These are phyloP conservation scores for Noctua fimbriata DNA, from an alignment of 2,888 invertebrate species.

Conservation along the genomic window DNA sequence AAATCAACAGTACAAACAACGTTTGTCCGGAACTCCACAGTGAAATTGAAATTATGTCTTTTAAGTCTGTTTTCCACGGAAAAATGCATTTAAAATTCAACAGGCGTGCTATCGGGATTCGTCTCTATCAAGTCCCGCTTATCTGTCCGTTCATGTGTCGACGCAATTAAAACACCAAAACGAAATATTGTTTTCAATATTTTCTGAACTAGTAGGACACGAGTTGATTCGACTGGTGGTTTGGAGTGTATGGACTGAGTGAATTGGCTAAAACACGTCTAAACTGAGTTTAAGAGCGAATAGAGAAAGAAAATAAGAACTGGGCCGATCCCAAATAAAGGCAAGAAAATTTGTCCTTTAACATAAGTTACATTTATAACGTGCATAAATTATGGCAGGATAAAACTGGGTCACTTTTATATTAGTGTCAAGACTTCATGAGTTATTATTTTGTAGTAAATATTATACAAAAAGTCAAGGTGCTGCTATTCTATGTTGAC, in stretches of 20 bases:
- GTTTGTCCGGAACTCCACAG: not conserved
- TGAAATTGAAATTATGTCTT: not conserved
- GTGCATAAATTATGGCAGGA: conserved; percentile 31
- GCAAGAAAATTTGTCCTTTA: conserved; percentile 53
- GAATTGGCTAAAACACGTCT: not conserved
- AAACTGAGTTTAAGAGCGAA: not conserved
- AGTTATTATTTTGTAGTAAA: conserved; percentile 46
- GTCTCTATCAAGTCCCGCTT: conserved; percentile 14
- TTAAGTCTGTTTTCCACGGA: not conserved
- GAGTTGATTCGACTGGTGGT: not conserved
- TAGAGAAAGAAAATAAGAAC: not conserved
- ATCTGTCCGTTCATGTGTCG: not conserved
- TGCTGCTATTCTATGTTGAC: conserved; percentile 11
- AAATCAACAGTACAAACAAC: conserved; percentile 1
- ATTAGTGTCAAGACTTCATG: conserved; percentile 48
- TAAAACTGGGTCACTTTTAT: conserved; percentile 53
- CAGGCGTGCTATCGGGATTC: conserved; percentile 9
- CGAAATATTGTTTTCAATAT: conserved; percentile 4
- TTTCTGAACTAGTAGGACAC: not conserved
- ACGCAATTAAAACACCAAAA: conserved; percentile 14
- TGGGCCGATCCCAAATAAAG: not conserved
- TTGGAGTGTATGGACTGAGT: not conserved
- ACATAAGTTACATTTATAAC: conserved; percentile 33
- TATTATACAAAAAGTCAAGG: conserved; percentile 29
- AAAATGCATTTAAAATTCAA: conserved; percentile 31